Evolutionary conservation across 2,888 invertebrate genomes (phyloP).

Genomic region (Microctonus brassicae): DNA sequence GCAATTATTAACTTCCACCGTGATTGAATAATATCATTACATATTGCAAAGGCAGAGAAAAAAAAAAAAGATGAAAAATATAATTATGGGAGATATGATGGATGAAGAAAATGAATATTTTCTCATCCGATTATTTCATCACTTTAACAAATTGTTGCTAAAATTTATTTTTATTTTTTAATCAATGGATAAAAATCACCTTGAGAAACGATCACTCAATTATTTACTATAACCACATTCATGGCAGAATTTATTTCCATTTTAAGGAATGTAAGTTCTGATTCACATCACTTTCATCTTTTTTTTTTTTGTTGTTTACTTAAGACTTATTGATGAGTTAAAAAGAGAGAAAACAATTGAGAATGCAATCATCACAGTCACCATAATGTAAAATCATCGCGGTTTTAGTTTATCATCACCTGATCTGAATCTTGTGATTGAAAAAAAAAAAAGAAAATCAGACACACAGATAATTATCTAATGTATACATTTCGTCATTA

Average conservation of each 20-base stretch:
- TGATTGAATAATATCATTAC: conserved; percentile 16
- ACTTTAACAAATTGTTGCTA: too few species aligned
- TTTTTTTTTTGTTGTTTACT: not conserved
- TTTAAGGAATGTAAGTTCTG: too few species aligned
- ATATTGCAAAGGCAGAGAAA: conserved; percentile 40
- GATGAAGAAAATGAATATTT: conserved; percentile 46
- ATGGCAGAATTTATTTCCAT: not conserved
- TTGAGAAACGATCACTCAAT: too few species aligned
- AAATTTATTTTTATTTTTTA: too few species aligned
- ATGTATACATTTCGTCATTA: not conserved
- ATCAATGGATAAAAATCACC: too few species aligned
- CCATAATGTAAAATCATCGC: conserved; percentile 27
- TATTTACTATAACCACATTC: too few species aligned
- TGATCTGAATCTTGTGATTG: not conserved
- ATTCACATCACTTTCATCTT: not conserved
- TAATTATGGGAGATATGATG: conserved; percentile 44
- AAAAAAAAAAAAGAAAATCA: conserved; percentile 4
- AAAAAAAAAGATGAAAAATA: conserved; percentile 46
- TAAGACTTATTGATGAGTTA: conserved; percentile 32
- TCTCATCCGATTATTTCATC: conserved; percentile 42
- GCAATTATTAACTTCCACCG: conserved; percentile 33
- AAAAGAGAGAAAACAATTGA: conserved; percentile 41
- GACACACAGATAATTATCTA: not conserved
- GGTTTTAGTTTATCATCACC: not conserved
- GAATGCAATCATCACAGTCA: conserved; percentile 46